phyloP scores from a whole-genome alignment of 2,888 invertebrate genomes.

The Andrena chrysosceles region DNA sequence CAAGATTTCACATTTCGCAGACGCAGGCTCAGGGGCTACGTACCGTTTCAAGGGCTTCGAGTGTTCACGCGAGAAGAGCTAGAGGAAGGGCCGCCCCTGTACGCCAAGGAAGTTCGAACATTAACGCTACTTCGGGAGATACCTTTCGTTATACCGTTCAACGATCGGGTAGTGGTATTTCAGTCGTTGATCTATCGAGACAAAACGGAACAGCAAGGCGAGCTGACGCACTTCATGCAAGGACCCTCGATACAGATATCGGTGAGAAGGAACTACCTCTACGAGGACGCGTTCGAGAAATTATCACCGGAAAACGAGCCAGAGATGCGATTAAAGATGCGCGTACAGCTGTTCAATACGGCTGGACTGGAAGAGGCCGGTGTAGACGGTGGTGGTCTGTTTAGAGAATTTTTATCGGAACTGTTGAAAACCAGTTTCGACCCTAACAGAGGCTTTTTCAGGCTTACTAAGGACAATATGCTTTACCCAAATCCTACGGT shows the following conservation, averaged over 20 bases:
- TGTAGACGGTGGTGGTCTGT: conserved; percentile 98
- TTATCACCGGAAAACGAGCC: conserved; percentile 96
- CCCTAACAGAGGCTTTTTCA: conserved; percentile 97
- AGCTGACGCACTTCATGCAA: conserved; percentile 90
- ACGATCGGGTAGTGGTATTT: conserved; percentile 94
- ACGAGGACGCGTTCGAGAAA: conserved; percentile 99
- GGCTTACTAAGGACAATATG: conserved; percentile 95
- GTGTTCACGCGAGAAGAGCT: conserved; percentile 87
- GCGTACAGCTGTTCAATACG: conserved; percentile 95
- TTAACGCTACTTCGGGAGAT: conserved; percentile 95
- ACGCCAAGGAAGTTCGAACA: conserved; percentile 94
- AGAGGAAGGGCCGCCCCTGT: conserved; percentile 93
- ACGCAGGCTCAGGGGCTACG: conserved; percentile 83
- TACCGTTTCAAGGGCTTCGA: conserved; percentile 87
- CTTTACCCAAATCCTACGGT: conserved; percentile 98
- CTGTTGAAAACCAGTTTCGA: conserved; percentile 97
- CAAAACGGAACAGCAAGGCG: conserved; percentile 91
- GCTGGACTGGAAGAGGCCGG: conserved; percentile 98
- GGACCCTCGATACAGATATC: conserved; percentile 92
- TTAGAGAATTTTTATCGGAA: conserved; percentile 97
- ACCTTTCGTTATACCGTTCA: conserved; percentile 97
- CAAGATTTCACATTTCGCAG: conserved; percentile 86
- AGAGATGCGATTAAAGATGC: conserved; percentile 93
- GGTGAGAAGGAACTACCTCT: conserved; percentile 95
- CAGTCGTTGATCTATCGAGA: conserved; percentile 89